Conservation (phyloP, 2,888 invertebrate genomes). For the Macropis europaea region DNA sequence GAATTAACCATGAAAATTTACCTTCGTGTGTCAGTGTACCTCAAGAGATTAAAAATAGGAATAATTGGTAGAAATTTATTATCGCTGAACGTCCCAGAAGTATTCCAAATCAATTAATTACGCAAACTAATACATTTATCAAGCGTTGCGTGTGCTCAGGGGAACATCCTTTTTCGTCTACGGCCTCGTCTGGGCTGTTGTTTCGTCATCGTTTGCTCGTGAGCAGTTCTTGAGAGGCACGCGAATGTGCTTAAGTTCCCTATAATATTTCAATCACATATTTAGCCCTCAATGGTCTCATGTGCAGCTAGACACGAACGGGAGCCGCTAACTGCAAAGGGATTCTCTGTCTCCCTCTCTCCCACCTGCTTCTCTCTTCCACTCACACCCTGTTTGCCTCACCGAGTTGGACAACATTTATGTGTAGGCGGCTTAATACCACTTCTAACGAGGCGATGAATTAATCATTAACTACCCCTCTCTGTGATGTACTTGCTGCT, state of each 20-base stretch:
- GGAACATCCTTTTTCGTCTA: conserved; percentile 32
- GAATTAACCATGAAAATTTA: no score
- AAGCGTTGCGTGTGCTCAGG: conserved; percentile 33
- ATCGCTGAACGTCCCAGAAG: no score
- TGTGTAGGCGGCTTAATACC: conserved; percentile 63
- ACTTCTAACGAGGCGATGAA: conserved; percentile 66
- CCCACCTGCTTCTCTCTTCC: neutral
- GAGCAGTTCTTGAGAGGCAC: conserved; percentile 69
- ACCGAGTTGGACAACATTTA: conserved; percentile 59
- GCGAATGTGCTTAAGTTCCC: conserved; percentile 63
- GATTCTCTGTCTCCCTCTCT: neutral
- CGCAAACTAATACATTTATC: no score
- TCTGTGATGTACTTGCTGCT: neutral
- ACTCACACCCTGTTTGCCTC: neutral
- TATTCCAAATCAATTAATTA: no score
- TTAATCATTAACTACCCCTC: conserved; percentile 62
- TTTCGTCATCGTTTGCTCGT: conserved; percentile 37
- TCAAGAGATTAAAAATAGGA: no score
- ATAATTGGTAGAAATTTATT: no score
- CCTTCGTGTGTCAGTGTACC: no score
- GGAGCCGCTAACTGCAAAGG: conserved; percentile 6
- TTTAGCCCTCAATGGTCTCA: conserved; percentile 72
- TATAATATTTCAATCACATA: conserved; percentile 76
- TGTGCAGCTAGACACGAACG: conserved; percentile 9
- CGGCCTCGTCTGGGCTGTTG: conserved; percentile 11